phyloP scores from a whole-genome alignment of 2,113 vertebrate species.

The Heptranchias perlo region DNA sequence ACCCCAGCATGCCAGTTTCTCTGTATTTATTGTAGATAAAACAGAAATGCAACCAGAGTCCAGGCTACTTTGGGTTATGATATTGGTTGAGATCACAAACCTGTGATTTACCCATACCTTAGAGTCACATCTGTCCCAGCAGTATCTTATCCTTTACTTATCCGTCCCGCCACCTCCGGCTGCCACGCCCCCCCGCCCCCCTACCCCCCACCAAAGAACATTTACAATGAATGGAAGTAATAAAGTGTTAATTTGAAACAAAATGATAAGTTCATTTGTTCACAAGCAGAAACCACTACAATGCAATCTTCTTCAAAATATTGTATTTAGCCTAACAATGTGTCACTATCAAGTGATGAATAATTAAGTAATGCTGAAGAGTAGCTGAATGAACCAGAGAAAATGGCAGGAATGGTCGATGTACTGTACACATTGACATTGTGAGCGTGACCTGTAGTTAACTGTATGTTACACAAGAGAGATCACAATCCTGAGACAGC shows the following conservation, averaged over 20 bases:
- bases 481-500: neutral
- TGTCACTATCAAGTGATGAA: neutral
- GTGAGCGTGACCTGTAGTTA: neutral
- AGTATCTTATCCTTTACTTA: neutral
- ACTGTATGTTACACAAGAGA: slow-evolving; percentile 8
- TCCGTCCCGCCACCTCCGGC: no score
- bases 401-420: neutral
- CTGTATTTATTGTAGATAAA: neutral
- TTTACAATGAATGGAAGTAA: neutral
- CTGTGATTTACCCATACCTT: neutral
- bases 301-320: slow-evolving; percentile 23
- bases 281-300: neutral
- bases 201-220: neutral
- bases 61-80: neutral
- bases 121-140: neutral
- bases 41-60: neutral
- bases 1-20: neutral
- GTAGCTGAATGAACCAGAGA: neutral
- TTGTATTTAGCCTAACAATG: neutral
- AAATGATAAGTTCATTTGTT: no score
- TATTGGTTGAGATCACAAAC: neutral
- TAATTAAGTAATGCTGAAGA: neutral
- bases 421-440: neutral
- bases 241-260: neutral
- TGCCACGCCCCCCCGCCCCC: no score